A percentile compares a stretch with the other conserved stretches of the same genome.
phyloP scores from a whole-genome alignment of 2,113 vertebrate species.

The Falco punctatus region DNA sequence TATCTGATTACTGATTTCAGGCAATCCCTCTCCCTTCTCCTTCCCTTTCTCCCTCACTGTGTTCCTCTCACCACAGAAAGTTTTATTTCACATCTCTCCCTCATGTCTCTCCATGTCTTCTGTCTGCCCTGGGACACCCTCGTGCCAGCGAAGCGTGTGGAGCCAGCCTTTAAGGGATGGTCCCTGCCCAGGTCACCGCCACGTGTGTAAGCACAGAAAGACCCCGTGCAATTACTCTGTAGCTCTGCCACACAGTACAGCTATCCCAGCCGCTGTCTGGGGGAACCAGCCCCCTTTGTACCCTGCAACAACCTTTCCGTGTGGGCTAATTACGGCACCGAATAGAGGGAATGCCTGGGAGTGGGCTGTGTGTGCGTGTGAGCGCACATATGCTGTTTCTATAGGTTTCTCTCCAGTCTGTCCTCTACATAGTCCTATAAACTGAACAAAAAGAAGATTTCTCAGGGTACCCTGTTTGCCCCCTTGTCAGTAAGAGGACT shows the following conservation, averaged over 20 bases:
- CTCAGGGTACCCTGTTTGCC: background rate
- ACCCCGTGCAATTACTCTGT: background rate
- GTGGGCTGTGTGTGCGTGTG: fast-evolving
- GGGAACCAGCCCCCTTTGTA: background rate
- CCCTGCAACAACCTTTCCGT: background rate
- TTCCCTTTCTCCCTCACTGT: background rate
- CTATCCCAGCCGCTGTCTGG: background rate
- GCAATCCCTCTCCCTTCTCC: background rate
- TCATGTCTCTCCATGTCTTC: background rate
- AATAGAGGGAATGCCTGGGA: background rate
- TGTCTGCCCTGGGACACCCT: background rate
- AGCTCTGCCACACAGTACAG: background rate
- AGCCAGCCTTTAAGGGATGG: background rate
- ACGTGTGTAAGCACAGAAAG: background rate
- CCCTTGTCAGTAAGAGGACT: background rate
- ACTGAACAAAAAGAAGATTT: background rate
- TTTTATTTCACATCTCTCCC: background rate
- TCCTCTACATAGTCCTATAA: background rate
- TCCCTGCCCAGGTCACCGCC: background rate
- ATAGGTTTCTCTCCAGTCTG: background rate
- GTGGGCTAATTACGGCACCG: background rate
- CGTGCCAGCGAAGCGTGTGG: fast-evolving
- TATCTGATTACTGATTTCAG: background rate
- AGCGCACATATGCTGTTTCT: background rate
- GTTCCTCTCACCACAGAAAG: background rate